Percentiles rank a stretch among this genome's conserved stretches.
Conservation (phyloP, 2,113 vertebrate genomes). For the Datnioides undecimradiatus region DNA sequence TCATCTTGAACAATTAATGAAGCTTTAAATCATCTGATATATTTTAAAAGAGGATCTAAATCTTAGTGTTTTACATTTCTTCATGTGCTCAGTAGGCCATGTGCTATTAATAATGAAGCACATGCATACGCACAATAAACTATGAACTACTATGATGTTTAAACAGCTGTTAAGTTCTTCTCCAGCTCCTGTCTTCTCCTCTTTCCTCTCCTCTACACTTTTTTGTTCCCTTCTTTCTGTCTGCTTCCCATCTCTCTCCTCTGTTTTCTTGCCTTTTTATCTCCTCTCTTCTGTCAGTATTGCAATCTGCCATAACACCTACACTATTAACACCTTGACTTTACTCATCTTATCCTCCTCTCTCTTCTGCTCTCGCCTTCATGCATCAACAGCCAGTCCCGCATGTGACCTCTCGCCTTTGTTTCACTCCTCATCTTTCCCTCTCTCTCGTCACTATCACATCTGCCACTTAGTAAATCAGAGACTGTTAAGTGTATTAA, state of each 20-base stretch:
- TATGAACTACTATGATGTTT: slow-evolving; percentile 67
- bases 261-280: slow-evolving; percentile 17
- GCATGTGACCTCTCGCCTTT: slow-evolving; percentile 34
- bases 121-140: slow-evolving; percentile 49
- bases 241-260: not conserved
- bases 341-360: slow-evolving; percentile 25
- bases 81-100: slow-evolving; percentile 15
- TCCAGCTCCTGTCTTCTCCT: slow-evolving; percentile 59
- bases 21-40: not conserved
- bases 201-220: slow-evolving; percentile 36
- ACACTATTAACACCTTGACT: slow-evolving; percentile 17
- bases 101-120: slow-evolving; percentile 41
- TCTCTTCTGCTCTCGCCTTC: slow-evolving; percentile 31
- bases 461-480: slow-evolving; percentile 53
- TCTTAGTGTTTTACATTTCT: slow-evolving; percentile 2
- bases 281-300: slow-evolving; percentile 33
- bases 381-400: slow-evolving; percentile 56
- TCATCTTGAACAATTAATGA: not conserved
- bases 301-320: not conserved
- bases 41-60: not conserved
- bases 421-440: slow-evolving; percentile 54
- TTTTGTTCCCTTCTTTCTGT: not conserved
- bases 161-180: slow-evolving; percentile 78
- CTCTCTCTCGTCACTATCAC: slow-evolving; percentile 44
- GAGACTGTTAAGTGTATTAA: slow-evolving; percentile 54